Evolutionary conservation across 2,113 vertebrate species (phyloP), one percentile per base, ranked within the genome.

Genomic region (Sander vitreus): DNA sequence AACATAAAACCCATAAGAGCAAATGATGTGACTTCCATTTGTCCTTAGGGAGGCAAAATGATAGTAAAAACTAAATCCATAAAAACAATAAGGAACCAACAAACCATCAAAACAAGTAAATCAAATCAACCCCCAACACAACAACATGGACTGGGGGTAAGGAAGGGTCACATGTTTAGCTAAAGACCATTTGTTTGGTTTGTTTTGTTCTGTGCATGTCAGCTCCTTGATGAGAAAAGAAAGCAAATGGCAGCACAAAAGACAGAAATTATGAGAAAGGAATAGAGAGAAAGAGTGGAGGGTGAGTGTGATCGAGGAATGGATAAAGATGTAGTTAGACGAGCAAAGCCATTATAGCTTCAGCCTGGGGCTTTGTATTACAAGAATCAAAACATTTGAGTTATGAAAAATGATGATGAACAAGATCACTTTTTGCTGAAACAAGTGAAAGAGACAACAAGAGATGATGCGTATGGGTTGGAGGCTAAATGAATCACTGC

Each of bases 111-210:
- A 86, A 89, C 73, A 89, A 88, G 53, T 66, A 91, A 94, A 86
- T 84, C 59, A 94, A 94, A 90, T 81, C 71, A 90, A 91, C 85
- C 80, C 67, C 87, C 81, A 91, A 92, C 88, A 94, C 84, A 83
- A 91, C 87, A 86, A 91, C 89, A 92, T 93, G 90, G 87, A 90
- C 77, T 78, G 51, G 69, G 67, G 84, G 82, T 89, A 73, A 57
- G 85, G 89, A 87, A 62, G 88, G 91, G 87, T 90, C 82, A 88
- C 85, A 94, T 91, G 93, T 91, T 94, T 89, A 93, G 86, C 95
- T 96, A 96, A 96, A 96, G 96, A 96, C 96, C 96, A 96, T 96
- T 96, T 94, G 85, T 91, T 93, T 91, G 89, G 91, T 91, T 91
- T 90, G 95, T 95, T 96, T 96, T 95, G 94, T 94, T 96, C 93